A percentile compares a stretch with the other conserved stretches of the same genome.
Conservation (phyloP, 2,113 vertebrate species). For the Amphilophus citrinellus region DNA sequence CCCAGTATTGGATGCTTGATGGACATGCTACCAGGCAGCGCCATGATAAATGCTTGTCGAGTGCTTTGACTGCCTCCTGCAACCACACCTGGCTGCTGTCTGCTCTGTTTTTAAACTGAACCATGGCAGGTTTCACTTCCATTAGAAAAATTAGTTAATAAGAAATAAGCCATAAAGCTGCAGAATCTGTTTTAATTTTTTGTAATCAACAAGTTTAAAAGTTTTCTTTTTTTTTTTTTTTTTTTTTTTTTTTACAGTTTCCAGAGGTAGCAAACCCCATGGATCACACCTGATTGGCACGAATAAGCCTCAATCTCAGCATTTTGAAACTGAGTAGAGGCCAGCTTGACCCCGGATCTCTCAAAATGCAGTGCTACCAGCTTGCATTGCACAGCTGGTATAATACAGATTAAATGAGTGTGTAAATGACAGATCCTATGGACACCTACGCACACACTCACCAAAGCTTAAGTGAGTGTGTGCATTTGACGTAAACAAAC, state of each 20-base stretch:
- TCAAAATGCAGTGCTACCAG: background rate
- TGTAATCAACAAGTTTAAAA: too few species aligned
- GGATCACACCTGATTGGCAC: background rate
- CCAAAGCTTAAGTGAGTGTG: background rate
- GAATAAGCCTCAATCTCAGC: background rate
- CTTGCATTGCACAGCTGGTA: background rate
- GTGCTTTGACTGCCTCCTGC: background rate
- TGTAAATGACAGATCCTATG: background rate
- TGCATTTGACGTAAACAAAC: background rate
- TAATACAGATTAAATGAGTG: background rate
- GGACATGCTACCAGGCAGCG: background rate
- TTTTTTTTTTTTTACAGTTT: background rate
- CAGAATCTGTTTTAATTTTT: too few species aligned
- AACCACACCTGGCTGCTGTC: background rate
- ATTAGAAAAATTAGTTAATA: background rate
- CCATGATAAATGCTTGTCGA: background rate
- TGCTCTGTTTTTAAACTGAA: background rate
- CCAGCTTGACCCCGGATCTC: background rate
- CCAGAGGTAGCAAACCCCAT: too few species aligned
- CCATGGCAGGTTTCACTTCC: background rate
- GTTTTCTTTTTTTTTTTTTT: too few species aligned
- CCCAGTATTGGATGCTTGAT: background rate
- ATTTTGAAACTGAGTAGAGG: background rate
- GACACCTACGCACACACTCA: background rate
- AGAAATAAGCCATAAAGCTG: background rate